These are phyloP conservation scores for Ephestia elutella DNA, from an alignment of 1,140 invertebrate genomes.

Conservation along the genomic window DNA sequence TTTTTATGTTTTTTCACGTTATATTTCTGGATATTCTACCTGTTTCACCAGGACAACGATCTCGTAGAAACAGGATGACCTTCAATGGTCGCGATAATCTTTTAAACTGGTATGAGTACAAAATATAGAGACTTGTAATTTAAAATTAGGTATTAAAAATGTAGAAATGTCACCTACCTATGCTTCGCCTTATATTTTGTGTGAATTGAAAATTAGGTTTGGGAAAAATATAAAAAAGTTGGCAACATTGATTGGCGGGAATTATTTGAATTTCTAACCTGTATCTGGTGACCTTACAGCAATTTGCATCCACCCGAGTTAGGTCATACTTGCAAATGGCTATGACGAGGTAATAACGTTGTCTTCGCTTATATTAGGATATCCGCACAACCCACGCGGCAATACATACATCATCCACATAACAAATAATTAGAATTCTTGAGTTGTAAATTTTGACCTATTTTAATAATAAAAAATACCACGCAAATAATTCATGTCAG, in stretches of 20 bases:
- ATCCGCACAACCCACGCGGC: slow-evolving; percentile 51
- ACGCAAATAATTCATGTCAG: too few species aligned
- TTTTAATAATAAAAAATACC: not conserved
- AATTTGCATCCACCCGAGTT: slow-evolving; percentile 23
- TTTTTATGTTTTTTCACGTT: not conserved
- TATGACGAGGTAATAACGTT: slow-evolving; percentile 44
- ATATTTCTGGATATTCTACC: slow-evolving; percentile 7
- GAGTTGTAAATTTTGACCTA: not conserved
- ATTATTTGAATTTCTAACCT: too few species aligned
- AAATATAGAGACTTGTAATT: not conserved
- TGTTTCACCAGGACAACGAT: not conserved
- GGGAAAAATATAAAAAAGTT: too few species aligned
- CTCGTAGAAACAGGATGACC: not conserved
- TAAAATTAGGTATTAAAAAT: not conserved
- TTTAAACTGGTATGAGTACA: not conserved
- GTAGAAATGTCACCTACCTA: not conserved
- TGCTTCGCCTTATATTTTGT: too few species aligned
- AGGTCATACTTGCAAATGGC: slow-evolving; percentile 54
- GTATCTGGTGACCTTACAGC: not conserved
- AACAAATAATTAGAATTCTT: slow-evolving; percentile 2
- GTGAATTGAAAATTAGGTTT: too few species aligned
- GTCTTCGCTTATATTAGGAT: slow-evolving; percentile 65
- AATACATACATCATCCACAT: slow-evolving; percentile 30
- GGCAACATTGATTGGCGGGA: too few species aligned
- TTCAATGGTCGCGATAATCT: not conserved